These are phyloP conservation scores for Oophaga pumilio DNA, from an alignment of 2,113 vertebrate species.

Conservation along the genomic window DNA sequence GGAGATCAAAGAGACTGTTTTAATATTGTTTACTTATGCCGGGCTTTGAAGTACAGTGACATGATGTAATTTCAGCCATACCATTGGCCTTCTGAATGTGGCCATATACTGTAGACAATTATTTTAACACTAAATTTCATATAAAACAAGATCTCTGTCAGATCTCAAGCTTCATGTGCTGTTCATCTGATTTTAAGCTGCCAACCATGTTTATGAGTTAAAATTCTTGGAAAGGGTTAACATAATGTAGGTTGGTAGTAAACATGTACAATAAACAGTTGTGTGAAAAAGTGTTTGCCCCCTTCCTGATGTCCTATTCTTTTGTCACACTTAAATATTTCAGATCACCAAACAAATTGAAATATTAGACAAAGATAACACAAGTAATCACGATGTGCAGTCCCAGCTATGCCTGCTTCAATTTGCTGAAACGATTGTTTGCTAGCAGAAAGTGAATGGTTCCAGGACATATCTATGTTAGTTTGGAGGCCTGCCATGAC, in stretches of 20 bases:
- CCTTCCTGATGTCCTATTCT: no score
- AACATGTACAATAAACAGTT: no score
- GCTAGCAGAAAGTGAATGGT: slow-evolving; percentile 39
- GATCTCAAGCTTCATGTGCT: neutral
- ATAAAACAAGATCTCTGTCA: neutral
- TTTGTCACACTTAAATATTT: no score
- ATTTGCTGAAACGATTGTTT: neutral
- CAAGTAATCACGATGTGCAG: neutral
- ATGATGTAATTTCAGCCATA: slow-evolving; percentile 13
- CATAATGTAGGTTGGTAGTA: no score
- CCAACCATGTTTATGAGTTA: neutral
- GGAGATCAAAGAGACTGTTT: slow-evolving; percentile 6
- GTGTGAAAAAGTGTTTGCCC: no score
- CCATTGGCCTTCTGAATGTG: neutral
- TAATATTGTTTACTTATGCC: neutral
- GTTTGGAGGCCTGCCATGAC: slow-evolving; percentile 38
- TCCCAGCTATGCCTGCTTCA: neutral
- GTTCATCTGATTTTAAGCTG: neutral
- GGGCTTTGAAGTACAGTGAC: slow-evolving; percentile 9
- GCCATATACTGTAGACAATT: neutral
- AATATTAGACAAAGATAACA: no score
- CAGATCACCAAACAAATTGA: no score
- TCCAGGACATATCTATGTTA: slow-evolving; percentile 31
- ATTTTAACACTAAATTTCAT: neutral
- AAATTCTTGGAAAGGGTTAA: no score